Evolutionary conservation across 2,113 vertebrate genomes (phyloP).

Genomic region (Protomyctophum bolini): DNA sequence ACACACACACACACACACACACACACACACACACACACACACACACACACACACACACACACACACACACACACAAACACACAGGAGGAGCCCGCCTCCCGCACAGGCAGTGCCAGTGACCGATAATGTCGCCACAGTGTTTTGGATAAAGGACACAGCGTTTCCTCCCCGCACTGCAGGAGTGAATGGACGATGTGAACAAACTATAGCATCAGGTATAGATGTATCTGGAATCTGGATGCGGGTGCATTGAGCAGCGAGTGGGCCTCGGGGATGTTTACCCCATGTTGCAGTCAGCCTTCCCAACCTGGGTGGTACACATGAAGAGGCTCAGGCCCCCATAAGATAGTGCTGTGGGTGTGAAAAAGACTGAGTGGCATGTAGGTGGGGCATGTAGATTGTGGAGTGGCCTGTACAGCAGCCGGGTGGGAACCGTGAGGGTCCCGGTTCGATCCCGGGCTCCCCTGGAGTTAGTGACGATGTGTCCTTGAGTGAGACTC

Average conservation of each 20-base stretch:
- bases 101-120: neutral
- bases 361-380: conserved; percentile 10
- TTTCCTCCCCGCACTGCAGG: conserved; percentile 17
- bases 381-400: neutral
- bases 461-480: too few species aligned
- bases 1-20: too few species aligned
- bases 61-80: too few species aligned
- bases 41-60: too few species aligned
- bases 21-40: too few species aligned
- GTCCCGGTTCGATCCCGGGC: too few species aligned
- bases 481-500: too few species aligned
- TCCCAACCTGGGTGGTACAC: conserved; percentile 45
- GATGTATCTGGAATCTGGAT: conserved; percentile 48
- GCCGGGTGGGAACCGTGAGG: too few species aligned
- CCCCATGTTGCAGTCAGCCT: neutral
- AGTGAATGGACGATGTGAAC: conserved; percentile 39
- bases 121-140: conserved; percentile 14
- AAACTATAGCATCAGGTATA: conserved; percentile 27
- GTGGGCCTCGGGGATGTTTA: conserved; percentile 40
- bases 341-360: conserved; percentile 41
- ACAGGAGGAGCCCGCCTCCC: neutral
- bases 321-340: neutral
- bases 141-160: conserved; percentile 14
- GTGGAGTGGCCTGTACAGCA: too few species aligned
- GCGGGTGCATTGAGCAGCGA: conserved; percentile 53